Conservation (phyloP, 1,140 invertebrate genomes). For the Epicauta chinensis region DNA sequence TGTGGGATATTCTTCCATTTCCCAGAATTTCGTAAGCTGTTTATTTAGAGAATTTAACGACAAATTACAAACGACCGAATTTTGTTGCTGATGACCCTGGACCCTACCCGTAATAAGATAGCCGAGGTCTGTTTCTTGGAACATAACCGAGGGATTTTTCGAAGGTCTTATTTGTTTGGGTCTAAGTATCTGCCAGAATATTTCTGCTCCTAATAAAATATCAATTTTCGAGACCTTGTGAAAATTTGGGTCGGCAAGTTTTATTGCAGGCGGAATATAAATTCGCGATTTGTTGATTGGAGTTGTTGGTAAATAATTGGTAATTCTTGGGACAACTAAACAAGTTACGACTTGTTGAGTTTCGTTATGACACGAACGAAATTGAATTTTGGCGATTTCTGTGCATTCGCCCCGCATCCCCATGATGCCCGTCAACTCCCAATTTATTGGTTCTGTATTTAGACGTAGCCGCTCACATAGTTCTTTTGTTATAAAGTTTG, state of each 20-base stretch:
- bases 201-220: slow-evolving; percentile 23
- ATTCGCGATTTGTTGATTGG: background rate
- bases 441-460: background rate
- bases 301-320: background rate
- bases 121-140: slow-evolving; percentile 28
- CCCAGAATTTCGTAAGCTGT: slow-evolving; percentile 19
- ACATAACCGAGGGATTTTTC: slow-evolving; percentile 2
- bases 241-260: slow-evolving; percentile 21
- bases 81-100: background rate
- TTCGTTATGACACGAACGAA: background rate
- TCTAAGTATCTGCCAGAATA: slow-evolving; percentile 20
- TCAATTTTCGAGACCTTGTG: slow-evolving; percentile 18
- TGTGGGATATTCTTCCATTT: slow-evolving; percentile 12
- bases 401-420: background rate
- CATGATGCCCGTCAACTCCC: background rate
- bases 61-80: background rate
- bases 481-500: background rate
- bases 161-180: slow-evolving; percentile 15
- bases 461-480: background rate
- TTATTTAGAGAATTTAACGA: background rate
- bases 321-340: slow-evolving; percentile 1
- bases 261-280: background rate
- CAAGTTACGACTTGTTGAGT: background rate
- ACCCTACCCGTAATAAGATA: slow-evolving; percentile 23
- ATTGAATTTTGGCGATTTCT: background rate